Evolutionary conservation across 2,888 invertebrate genomes (phyloP), one percentile per base, ranked within the genome.

Genomic region (Euproctis similis): DNA sequence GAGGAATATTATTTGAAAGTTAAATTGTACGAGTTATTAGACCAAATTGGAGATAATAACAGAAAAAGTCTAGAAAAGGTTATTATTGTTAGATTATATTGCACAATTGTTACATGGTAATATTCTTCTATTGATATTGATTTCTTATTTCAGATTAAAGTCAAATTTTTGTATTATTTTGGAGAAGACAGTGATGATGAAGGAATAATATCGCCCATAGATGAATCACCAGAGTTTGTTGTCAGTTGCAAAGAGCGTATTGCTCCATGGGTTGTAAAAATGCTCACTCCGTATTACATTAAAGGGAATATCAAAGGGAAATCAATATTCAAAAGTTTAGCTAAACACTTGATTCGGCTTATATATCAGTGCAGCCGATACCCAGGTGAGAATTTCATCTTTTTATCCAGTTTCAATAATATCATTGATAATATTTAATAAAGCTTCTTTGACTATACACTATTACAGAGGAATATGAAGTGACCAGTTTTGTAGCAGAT

Each of bases 251-350:
- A 86, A 47, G 85, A 87, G 40, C 73, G 87, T 9, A 86, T 89
- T 34, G 88, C 89, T 1, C 87, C 88, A 10, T 81, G 87, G 75
- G 87, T 90, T n/a, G 87, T 89, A 0, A 85, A 87, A 42, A 74
- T 87, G 32, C 63, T 91, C 3, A 88, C 87, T 45, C 89, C 89
- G 2, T 86, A 86, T 53, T 89, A 88, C 47, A 84, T 86, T n/a
- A 85, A 82, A 41, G 86, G 87, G 1, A 74, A 84, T 24, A 88
- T 90, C 21, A 76, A 70, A 42, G 86, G 87, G 24, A 88, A 88
- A 63, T 77, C 80, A 17, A 59, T 89, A 26, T 90, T 90, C 55
- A 90, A 90, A 64, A 54, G 78, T 19, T 69, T 88, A 21, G 89
- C 88, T 1, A 87, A 87, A 52, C 86, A 87, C 53, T 70, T 90